Percentiles rank a stretch among this genome's conserved stretches.
phyloP scores from a whole-genome alignment of 2,113 vertebrate species.

The human (Homo sapiens) region GRCh38 chr12:43372001-43372500 shows the following conservation, averaged over 20 bases:
- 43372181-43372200: neutral
- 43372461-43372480: neutral
- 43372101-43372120: neutral
- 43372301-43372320: neutral
- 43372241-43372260: neutral
- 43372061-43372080: neutral
- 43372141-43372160: neutral
- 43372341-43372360: neutral
- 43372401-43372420: neutral
- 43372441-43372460: neutral
- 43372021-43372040: neutral
- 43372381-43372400: neutral
- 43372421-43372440: neutral
- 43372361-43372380: neutral
- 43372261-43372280: neutral
- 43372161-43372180: neutral
- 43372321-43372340: neutral
- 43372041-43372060: neutral
- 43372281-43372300: neutral
- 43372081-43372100: neutral
- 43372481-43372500: neutral
- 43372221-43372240: neutral
- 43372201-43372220: neutral
- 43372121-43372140: neutral
- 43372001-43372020: neutral